Conservation (phyloP, 1,140 invertebrate genomes). For the Zaprionus kolodkinae region DNA sequence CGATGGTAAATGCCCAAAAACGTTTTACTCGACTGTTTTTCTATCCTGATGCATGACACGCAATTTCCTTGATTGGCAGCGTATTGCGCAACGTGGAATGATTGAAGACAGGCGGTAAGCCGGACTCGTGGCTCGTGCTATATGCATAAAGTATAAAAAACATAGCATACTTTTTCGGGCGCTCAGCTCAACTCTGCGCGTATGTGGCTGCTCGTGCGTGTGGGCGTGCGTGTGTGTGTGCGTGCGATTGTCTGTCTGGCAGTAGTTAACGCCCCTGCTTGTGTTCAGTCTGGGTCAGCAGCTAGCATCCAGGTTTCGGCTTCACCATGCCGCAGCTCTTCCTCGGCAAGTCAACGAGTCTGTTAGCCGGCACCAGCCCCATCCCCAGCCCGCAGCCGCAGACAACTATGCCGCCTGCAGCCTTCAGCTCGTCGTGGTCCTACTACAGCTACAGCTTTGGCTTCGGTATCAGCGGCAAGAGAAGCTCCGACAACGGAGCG, state of each 20-base stretch:
- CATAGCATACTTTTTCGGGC: conserved; percentile 64
- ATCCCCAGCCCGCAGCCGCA: conserved; percentile 51
- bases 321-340: conserved; percentile 6
- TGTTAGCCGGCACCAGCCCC: conserved; percentile 63
- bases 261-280: conserved; percentile 72
- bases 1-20: conserved; percentile 76
- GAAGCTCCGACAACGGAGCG: conserved; percentile 2
- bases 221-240: conserved; percentile 21
- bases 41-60: conserved; percentile 59
- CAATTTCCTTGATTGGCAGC: conserved; percentile 78
- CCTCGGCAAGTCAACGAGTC: conserved; percentile 68
- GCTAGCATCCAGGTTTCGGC: conserved; percentile 45
- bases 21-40: conserved; percentile 44
- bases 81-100: conserved; percentile 48
- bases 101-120: conserved; percentile 67
- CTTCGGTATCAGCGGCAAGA: conserved; percentile 1
- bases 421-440: background rate
- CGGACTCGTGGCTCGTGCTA: conserved; percentile 32
- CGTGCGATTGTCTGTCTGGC: conserved; percentile 18
- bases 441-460: conserved; percentile 4
- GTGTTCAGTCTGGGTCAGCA: conserved; percentile 54
- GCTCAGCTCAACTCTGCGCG: background rate
- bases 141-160: conserved; percentile 68
- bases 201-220: conserved; percentile 2
- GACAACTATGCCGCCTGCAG: conserved; percentile 40